These are phyloP conservation scores for Drosophila simulans DNA, from an alignment of 1,140 invertebrate genomes.

Conservation along the genomic window DNA sequence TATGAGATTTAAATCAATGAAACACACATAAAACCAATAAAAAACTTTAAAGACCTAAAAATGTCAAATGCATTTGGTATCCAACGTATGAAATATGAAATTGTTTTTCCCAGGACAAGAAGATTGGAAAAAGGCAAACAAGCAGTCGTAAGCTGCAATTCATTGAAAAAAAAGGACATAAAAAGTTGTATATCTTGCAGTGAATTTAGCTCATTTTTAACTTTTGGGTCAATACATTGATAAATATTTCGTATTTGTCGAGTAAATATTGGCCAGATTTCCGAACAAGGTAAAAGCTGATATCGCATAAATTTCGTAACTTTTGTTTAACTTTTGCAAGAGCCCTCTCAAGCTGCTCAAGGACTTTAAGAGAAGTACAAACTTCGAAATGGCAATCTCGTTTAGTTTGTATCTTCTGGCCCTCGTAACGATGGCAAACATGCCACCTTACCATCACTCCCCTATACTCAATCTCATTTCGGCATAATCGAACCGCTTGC, in stretches of 20 bases:
- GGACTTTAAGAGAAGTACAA: slow-evolving; percentile 3
- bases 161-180: slow-evolving; percentile 40
- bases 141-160: slow-evolving; percentile 56
- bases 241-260: slow-evolving; percentile 25
- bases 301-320: not conserved
- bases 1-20: slow-evolving; percentile 50
- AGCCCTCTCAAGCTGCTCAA: slow-evolving; percentile 5
- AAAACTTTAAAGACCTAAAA: slow-evolving; percentile 78
- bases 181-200: slow-evolving; percentile 22
- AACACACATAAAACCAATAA: slow-evolving; percentile 65
- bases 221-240: slow-evolving; percentile 17
- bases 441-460: slow-evolving; percentile 2
- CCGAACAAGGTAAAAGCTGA: not conserved
- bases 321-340: slow-evolving; percentile 5
- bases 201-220: slow-evolving; percentile 42
- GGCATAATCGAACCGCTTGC: slow-evolving; percentile 56
- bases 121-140: slow-evolving; percentile 32
- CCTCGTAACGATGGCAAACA: slow-evolving; percentile 2
- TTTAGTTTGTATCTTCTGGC: not conserved
- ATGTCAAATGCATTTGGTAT: slow-evolving; percentile 75
- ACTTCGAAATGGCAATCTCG: slow-evolving; percentile 11
- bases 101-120: slow-evolving; percentile 33
- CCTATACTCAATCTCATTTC: slow-evolving; percentile 43
- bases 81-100: slow-evolving; percentile 74
- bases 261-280: slow-evolving; percentile 21